phyloP scores from a whole-genome alignment of 2,888 invertebrate genomes.

The Epsilonema sp. region DNA sequence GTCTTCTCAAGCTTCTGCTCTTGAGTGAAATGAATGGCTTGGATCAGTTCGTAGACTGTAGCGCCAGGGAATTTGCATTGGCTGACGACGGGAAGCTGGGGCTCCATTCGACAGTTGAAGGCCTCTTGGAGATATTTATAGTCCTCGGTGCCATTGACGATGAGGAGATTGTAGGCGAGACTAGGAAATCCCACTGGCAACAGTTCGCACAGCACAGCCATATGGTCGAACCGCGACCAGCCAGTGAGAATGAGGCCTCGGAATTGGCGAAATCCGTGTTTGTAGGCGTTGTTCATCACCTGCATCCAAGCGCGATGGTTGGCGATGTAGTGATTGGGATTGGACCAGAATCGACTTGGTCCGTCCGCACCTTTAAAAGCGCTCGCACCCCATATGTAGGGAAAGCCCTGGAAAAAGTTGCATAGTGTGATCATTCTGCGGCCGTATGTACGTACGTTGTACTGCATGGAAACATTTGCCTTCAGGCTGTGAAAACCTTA shows the following conservation, averaged over 20 bases:
- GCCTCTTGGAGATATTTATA: too few species aligned
- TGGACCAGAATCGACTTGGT: conserved; percentile 32
- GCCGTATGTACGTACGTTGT: too few species aligned
- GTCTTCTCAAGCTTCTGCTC: not conserved
- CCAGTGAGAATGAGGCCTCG: conserved; percentile 31
- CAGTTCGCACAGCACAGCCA: conserved; percentile 31
- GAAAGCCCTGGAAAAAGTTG: conserved; percentile 42
- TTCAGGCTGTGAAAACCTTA: too few species aligned
- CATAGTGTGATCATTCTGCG: too few species aligned
- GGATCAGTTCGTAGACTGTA: not conserved
- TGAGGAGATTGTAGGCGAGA: conserved; percentile 2
- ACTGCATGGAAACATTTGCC: too few species aligned
- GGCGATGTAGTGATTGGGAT: conserved; percentile 28
- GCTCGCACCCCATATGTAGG: conserved; percentile 47
- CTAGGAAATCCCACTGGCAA: conserved; percentile 21
- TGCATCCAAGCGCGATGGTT: conserved; percentile 30
- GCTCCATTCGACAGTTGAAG: not conserved
- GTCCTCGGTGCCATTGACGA: too few species aligned
- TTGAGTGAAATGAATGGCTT: not conserved
- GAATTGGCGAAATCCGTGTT: conserved; percentile 14
- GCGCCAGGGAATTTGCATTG: conserved; percentile 7
- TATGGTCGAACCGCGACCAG: conserved; percentile 34
- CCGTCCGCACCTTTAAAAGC: conserved; percentile 43
- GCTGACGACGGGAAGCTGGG: not conserved
- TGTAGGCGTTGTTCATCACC: conserved; percentile 15